A percentile compares a stretch with the other conserved stretches of the same genome.
Evolutionary conservation across 2,113 vertebrate genomes (phyloP).

Genomic region (Spilogale gracilis): DNA sequence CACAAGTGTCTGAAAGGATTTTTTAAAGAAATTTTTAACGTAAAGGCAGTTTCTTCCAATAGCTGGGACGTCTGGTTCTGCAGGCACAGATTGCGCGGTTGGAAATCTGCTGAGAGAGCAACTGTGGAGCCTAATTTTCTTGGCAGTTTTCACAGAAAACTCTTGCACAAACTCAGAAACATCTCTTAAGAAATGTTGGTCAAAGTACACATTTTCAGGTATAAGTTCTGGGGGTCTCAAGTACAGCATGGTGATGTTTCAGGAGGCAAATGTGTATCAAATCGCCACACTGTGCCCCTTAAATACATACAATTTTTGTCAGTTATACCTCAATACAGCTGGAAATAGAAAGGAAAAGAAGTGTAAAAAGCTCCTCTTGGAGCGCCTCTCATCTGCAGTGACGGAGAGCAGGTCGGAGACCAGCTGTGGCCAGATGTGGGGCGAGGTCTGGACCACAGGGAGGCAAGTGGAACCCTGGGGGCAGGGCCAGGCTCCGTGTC

Average conservation of each 20-base stretch:
- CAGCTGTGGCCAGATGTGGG: accelerated
- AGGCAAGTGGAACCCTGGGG: not conserved
- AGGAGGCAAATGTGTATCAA: not conserved
- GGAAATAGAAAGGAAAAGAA: not conserved
- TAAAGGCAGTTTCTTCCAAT: not conserved
- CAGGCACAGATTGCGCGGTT: not conserved
- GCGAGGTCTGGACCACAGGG: not conserved
- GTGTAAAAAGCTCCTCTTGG: not conserved
- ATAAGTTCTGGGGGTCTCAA: not conserved
- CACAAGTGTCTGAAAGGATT: not conserved
- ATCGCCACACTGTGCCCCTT: too few relatives aligned
- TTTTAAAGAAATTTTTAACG: not conserved
- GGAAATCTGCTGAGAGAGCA: not conserved
- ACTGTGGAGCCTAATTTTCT: not conserved
- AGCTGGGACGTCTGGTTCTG: not conserved
- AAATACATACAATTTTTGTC: not conserved
- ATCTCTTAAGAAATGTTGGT: not conserved
- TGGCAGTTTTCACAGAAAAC: not conserved
- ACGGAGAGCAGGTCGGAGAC: not conserved
- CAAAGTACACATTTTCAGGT: not conserved
- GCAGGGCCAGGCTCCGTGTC: not conserved
- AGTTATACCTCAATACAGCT: not conserved
- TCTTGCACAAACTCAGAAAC: not conserved
- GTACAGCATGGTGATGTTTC: not conserved
- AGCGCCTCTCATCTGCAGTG: not conserved